Conservation (phyloP, 2,797 vertebrate species). For the Microhierax caerulescens region DNA sequence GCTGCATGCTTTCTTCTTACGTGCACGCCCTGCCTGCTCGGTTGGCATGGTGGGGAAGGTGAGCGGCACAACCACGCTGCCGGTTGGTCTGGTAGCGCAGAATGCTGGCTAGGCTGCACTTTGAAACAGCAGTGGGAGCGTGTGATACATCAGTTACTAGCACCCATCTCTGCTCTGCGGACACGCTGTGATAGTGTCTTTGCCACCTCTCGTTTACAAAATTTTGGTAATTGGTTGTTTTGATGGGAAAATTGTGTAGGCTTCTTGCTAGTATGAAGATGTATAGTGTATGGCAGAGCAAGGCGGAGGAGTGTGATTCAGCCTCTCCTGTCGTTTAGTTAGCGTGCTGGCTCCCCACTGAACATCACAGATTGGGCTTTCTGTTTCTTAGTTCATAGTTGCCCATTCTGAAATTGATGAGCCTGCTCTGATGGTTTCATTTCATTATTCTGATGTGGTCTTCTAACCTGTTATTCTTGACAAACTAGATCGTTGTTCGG, state of each 20-base stretch:
- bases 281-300: background rate
- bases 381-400: background rate
- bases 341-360: background rate
- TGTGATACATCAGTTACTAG: accelerated
- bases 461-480: background rate
- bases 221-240: background rate
- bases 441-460: background rate
- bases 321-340: background rate
- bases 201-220: background rate
- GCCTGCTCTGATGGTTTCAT: background rate
- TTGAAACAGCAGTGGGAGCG: accelerated
- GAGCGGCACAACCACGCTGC: background rate
- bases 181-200: background rate
- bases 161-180: background rate
- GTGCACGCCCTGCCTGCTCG: accelerated
- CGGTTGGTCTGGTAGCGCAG: background rate
- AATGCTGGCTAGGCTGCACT: background rate
- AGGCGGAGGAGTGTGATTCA: constrained; percentile 37
- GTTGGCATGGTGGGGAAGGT: background rate
- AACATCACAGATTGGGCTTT: background rate
- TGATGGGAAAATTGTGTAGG: background rate
- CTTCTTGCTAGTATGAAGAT: background rate
- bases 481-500: background rate
- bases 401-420: constrained; percentile 7
- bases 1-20: background rate